These are phyloP conservation scores for Limonius californicus DNA, from an alignment of 1,140 invertebrate genomes.

Conservation along the genomic window DNA sequence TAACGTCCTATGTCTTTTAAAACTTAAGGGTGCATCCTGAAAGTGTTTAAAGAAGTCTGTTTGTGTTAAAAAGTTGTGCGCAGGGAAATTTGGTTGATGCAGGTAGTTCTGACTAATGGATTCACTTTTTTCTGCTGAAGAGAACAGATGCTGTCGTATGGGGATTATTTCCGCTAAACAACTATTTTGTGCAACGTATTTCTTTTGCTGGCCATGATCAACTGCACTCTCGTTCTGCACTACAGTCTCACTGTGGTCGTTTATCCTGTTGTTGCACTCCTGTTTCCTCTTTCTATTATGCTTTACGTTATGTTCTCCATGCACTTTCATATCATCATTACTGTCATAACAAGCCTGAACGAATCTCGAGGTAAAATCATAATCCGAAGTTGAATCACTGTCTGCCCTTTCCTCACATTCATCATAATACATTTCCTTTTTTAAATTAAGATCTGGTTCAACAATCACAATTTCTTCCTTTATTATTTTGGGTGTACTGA, in stretches of 20 bases:
- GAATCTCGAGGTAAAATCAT: constrained; percentile 18
- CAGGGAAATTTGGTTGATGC: neutral
- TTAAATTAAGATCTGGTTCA: constrained; percentile 42
- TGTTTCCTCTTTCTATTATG: neutral
- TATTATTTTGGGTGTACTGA: neutral
- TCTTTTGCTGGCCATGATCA: neutral
- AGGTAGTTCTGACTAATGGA: too few species aligned
- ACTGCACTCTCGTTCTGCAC: too few species aligned
- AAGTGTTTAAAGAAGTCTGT: too few species aligned
- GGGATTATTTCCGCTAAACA: constrained; percentile 3
- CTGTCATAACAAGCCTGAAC: constrained; percentile 16
- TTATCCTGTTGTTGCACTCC: neutral
- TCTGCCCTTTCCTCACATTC: constrained; percentile 34
- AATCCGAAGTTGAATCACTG: constrained; percentile 22
- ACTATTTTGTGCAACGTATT: neutral
- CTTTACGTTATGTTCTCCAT: neutral
- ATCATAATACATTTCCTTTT: constrained; percentile 28
- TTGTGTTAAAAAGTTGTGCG: neutral
- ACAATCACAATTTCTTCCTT: constrained; percentile 40
- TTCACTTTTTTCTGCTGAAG: too few species aligned
- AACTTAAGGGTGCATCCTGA: too few species aligned
- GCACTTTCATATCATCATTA: neutral
- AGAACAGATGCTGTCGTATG: too few species aligned
- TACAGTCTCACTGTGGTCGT: too few species aligned
- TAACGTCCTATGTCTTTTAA: constrained; percentile 26